Conservation (phyloP, 2,113 vertebrate genomes). For the Coryphaenoides rupestris region DNA sequence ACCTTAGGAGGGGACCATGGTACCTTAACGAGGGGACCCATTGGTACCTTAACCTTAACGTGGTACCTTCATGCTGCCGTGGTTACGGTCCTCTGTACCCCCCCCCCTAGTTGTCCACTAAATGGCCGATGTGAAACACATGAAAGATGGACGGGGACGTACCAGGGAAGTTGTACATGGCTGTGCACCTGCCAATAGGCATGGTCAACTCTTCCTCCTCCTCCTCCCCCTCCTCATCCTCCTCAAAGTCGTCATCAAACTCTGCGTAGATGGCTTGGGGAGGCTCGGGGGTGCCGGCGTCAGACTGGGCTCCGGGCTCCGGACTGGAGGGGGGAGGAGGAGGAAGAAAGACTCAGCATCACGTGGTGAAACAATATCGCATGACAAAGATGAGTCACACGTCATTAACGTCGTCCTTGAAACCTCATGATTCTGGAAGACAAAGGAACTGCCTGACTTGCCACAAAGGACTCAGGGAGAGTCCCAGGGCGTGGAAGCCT, state of each 20-base stretch:
- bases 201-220: constrained; percentile 77
- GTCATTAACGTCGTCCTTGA: too few species aligned
- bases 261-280: constrained; percentile 82
- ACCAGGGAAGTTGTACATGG: constrained; percentile 89
- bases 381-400: too few species aligned
- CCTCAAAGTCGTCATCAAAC: constrained; percentile 87
- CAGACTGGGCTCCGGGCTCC: constrained; percentile 73
- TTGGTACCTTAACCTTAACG: too few species aligned
- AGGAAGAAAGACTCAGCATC: not conserved
- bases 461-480: too few species aligned
- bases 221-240: constrained; percentile 81
- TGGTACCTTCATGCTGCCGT: too few species aligned
- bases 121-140: not conserved
- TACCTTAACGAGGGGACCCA: too few species aligned
- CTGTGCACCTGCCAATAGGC: constrained; percentile 83
- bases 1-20: too few species aligned
- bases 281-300: constrained; percentile 75
- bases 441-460: too few species aligned
- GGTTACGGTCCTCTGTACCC: too few species aligned
- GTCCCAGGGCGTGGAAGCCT: constrained; percentile 12
- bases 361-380: too few species aligned
- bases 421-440: too few species aligned
- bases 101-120: too few species aligned
- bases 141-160: constrained; percentile 3
- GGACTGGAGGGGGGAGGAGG: constrained; percentile 58